Percentiles rank a stretch among this genome's conserved stretches.
phyloP scores from a whole-genome alignment of 2,113 vertebrate species.

The Scatophagus argus region DNA sequence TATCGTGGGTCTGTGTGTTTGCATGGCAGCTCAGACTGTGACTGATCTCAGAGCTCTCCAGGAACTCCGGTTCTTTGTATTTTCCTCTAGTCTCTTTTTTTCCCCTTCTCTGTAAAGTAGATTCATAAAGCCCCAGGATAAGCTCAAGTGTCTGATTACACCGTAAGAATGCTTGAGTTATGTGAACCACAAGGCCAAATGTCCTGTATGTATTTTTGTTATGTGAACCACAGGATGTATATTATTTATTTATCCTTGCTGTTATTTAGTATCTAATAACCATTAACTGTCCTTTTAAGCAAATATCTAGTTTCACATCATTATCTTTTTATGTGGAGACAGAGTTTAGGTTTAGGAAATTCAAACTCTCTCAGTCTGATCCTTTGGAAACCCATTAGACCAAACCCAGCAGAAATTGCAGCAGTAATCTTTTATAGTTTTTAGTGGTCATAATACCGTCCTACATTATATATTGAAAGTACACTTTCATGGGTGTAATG shows the following conservation, averaged over 20 bases:
- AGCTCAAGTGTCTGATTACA: not conserved
- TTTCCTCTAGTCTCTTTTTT: not conserved
- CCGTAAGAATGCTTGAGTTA: not conserved
- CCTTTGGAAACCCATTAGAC: conserved; percentile 13
- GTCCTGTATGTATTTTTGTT: not conserved
- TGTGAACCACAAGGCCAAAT: not conserved
- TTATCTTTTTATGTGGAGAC: not conserved
- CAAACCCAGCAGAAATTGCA: no score
- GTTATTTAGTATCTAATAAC: no score
- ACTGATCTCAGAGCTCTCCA: not conserved
- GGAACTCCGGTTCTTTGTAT: not conserved
- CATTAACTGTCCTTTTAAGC: not conserved
- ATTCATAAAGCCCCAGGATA: not conserved
- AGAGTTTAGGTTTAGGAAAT: not conserved
- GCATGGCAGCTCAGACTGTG: not conserved
- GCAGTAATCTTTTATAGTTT: no score
- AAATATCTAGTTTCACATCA: not conserved
- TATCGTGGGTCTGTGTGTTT: not conserved
- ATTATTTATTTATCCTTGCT: no score
- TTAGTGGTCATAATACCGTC: no score
- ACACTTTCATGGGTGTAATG: no score
- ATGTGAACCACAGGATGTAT: not conserved
- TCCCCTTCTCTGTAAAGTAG: not conserved
- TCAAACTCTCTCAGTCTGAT: not conserved
- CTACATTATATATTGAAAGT: no score